Percentiles rank a stretch among this genome's conserved stretches.
Evolutionary conservation across 2,888 invertebrate species (phyloP).

Genomic region (Psylliodes chrysocephalus): DNA sequence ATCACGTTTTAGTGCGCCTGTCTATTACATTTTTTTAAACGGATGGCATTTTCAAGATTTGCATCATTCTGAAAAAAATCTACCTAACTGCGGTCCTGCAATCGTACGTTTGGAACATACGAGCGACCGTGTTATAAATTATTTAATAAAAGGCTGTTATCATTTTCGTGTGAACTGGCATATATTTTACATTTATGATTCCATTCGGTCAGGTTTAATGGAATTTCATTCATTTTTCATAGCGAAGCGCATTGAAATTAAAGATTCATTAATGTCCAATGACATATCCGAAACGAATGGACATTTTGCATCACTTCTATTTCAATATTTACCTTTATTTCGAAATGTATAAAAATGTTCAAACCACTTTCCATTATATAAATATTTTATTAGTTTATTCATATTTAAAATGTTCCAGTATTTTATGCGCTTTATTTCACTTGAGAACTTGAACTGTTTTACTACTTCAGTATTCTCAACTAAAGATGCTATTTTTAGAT

Average conservation of each 20-base stretch:
- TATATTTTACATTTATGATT: conserved; percentile 28
- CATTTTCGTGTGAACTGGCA: conserved; percentile 25
- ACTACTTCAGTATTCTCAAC: no score
- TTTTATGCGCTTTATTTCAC: no score
- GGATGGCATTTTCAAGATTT: no score
- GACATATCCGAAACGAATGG: not conserved
- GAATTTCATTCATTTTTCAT: conserved; percentile 32
- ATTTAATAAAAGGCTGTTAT: conserved; percentile 30
- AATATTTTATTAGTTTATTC: no score
- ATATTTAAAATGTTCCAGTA: no score
- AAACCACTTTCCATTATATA: no score
- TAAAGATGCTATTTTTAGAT: no score
- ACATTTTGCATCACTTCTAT: not conserved
- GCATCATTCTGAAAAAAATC: no score
- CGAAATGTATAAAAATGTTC: no score
- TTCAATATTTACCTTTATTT: conserved; percentile 3
- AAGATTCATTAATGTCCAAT: conserved; percentile 20
- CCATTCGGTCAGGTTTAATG: conserved; percentile 22
- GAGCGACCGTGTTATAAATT: conserved; percentile 23
- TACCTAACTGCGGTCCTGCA: not conserved
- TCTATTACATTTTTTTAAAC: no score
- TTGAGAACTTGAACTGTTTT: no score
- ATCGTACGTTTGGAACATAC: not conserved
- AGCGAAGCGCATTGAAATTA: conserved; percentile 20
- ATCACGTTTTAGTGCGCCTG: no score